Evolutionary conservation across 2,113 vertebrate species (phyloP).

Genomic region (Zosterops japonicus): DNA sequence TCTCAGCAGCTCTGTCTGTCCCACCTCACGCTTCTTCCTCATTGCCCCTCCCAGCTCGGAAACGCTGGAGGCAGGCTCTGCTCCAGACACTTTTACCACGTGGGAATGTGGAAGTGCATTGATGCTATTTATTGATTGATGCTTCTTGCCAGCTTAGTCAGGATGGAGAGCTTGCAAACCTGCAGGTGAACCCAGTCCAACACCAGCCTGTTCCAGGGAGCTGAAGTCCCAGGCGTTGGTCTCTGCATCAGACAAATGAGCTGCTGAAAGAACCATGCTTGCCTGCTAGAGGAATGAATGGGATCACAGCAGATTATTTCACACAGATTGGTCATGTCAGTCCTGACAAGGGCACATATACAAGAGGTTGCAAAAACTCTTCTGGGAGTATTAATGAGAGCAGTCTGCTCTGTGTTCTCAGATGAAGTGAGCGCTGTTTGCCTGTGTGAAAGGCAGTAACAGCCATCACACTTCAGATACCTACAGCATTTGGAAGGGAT

Average conservation of each 20-base stretch:
- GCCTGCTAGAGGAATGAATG: background rate
- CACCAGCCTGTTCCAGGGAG: background rate
- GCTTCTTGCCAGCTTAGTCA: background rate
- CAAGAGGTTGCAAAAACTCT: background rate
- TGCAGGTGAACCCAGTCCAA: background rate
- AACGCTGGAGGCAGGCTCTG: rapidly evolving
- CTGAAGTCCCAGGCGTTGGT: rapidly evolving
- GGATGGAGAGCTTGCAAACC: background rate
- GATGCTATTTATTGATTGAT: background rate
- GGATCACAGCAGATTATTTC: background rate
- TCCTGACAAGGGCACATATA: background rate
- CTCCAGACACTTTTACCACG: background rate
- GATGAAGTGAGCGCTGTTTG: background rate
- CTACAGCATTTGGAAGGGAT: background rate
- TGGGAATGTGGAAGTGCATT: background rate
- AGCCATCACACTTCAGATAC: background rate
- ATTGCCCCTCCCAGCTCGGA: too few species aligned
- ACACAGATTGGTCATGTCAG: background rate
- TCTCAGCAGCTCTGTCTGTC: background rate
- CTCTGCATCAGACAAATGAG: background rate
- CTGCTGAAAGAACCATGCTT: background rate
- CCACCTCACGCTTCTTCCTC: rapidly evolving
- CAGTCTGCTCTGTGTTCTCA: background rate
- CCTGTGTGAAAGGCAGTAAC: background rate
- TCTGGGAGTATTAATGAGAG: background rate